Conservation (phyloP, 2,888 invertebrate genomes). For the Callosobruchus maculatus region DNA sequence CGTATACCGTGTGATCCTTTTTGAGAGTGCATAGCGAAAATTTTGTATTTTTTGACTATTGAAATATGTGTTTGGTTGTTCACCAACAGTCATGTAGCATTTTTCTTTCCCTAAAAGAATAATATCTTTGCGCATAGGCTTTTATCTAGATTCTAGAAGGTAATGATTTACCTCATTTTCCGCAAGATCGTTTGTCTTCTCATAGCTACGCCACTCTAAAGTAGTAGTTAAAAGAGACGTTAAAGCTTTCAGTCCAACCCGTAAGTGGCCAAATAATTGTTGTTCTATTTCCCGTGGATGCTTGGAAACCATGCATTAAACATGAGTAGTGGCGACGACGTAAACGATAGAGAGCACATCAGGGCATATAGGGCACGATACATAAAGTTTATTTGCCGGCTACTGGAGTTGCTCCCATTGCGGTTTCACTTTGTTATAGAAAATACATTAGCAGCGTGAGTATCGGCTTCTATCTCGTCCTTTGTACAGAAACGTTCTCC, state of each 20-base stretch:
- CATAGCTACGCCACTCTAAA: neutral
- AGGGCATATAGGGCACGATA: neutral
- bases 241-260: neutral
- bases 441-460: neutral
- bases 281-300: neutral
- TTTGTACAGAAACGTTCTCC: no score
- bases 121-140: no score
- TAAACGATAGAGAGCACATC: neutral
- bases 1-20: no score
- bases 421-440: neutral
- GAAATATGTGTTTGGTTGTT: no score
- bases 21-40: no score
- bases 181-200: neutral
- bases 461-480: neutral
- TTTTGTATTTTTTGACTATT: no score
- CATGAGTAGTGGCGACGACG: neutral
- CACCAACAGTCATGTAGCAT: no score
- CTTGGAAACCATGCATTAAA: neutral
- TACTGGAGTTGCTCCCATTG: neutral
- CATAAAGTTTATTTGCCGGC: neutral
- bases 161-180: no score
- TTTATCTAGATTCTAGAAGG: no score
- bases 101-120: no score
- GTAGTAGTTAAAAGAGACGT: neutral
- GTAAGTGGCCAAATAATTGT: neutral